Conservation (phyloP, 2,888 invertebrate genomes). For the Lasioglossum oenotherae region DNA sequence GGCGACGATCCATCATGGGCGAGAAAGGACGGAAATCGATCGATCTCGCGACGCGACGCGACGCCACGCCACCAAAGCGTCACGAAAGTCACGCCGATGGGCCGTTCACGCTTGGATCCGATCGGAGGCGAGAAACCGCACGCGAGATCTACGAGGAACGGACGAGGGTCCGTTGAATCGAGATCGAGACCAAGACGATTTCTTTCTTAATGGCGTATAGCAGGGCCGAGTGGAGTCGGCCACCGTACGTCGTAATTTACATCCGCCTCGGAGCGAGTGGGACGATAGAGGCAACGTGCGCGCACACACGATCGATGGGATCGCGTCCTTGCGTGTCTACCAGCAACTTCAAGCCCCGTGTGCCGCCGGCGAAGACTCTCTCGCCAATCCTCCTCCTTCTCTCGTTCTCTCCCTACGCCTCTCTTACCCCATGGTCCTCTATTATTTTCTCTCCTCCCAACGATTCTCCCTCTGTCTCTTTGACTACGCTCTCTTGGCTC, state of each 20-base stretch:
- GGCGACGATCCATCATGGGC: slow-evolving; percentile 73
- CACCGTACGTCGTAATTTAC: slow-evolving; percentile 43
- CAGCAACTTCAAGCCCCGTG: slow-evolving; percentile 38
- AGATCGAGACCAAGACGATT: slow-evolving; percentile 53
- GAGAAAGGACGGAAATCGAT: slow-evolving; percentile 78
- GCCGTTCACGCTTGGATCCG: slow-evolving; percentile 60
- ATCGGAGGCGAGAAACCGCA: slow-evolving; percentile 62
- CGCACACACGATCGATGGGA: slow-evolving; percentile 50
- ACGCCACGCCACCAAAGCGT: slow-evolving; percentile 36
- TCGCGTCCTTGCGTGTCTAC: slow-evolving; percentile 57
- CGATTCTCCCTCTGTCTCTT: slow-evolving; percentile 9
- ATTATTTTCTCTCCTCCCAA: not conserved
- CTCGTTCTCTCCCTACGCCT: not conserved
- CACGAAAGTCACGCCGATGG: slow-evolving; percentile 62
- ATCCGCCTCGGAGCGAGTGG: slow-evolving; percentile 7
- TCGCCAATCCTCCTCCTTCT: not conserved
- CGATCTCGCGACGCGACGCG: slow-evolving; percentile 74
- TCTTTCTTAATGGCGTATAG: slow-evolving; percentile 32
- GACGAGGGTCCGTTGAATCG: slow-evolving; percentile 3
- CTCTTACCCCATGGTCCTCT: not conserved
- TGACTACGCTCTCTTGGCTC: not conserved
- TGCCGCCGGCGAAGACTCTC: slow-evolving; percentile 44
- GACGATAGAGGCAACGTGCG: slow-evolving; percentile 16
- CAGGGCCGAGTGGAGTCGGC: slow-evolving; percentile 9
- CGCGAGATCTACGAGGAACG: slow-evolving; percentile 43